phyloP scores from a whole-genome alignment of 2,888 invertebrate genomes.

The Ormia ochracea region DNA sequence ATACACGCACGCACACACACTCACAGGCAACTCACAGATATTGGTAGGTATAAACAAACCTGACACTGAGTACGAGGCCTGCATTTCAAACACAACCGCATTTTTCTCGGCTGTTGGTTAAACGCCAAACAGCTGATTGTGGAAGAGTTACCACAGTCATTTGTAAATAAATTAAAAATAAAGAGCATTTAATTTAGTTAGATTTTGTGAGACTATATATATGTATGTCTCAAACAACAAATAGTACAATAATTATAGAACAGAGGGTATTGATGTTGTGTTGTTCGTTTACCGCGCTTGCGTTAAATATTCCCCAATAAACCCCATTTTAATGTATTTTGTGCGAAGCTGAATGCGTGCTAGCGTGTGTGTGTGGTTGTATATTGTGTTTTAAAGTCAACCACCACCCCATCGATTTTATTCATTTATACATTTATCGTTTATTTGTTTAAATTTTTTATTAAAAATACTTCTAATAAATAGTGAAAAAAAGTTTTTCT shows the following conservation, averaged over 20 bases:
- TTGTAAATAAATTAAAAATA: background rate
- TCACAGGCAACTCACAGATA: background rate
- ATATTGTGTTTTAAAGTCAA: slow-evolving; percentile 6
- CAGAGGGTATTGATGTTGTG: background rate
- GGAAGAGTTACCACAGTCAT: slow-evolving; percentile 33
- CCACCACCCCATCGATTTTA: slow-evolving; percentile 46
- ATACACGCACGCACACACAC: background rate
- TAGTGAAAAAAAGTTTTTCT: slow-evolving; percentile 35
- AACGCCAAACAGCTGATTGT: slow-evolving; percentile 60
- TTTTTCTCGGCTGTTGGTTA: slow-evolving; percentile 47
- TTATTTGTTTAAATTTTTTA: slow-evolving; percentile 25
- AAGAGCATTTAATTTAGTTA: too few species aligned
- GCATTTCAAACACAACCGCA: slow-evolving; percentile 71
- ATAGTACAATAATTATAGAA: slow-evolving; percentile 13
- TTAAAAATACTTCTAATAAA: slow-evolving; percentile 36
- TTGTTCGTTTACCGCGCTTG: slow-evolving; percentile 34
- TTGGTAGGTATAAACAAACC: background rate
- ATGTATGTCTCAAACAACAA: background rate
- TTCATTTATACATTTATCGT: slow-evolving; percentile 4
- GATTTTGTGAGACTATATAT: background rate
- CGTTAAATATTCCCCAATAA: slow-evolving; percentile 28
- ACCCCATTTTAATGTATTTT: background rate
- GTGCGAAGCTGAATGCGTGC: background rate
- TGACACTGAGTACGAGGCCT: slow-evolving; percentile 70
- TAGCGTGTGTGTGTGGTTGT: background rate